phyloP scores from a whole-genome alignment of 2,797 vertebrate species.

The Rhinophrynus dorsalis region DNA sequence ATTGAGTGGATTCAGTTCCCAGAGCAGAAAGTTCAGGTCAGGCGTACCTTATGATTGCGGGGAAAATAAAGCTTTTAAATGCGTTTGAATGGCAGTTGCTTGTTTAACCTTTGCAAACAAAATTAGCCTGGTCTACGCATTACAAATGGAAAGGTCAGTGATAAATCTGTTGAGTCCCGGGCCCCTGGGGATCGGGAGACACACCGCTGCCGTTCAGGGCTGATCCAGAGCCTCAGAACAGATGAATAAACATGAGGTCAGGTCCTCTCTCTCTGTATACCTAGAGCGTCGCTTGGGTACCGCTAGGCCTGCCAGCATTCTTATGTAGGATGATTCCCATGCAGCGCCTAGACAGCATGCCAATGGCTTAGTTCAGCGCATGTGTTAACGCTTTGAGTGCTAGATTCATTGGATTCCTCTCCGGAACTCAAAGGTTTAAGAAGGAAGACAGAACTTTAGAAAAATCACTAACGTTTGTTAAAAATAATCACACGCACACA shows the following conservation, averaged over 20 bases:
- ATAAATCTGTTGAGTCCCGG: conserved; percentile 21
- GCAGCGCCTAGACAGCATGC: too few species aligned
- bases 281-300: conserved; percentile 36
- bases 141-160: conserved; percentile 41
- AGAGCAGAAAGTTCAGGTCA: too few species aligned
- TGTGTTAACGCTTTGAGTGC: too few species aligned
- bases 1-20: too few species aligned
- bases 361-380: too few species aligned
- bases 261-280: conserved; percentile 30
- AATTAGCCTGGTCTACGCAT: neutral
- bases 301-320: neutral
- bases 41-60: too few species aligned
- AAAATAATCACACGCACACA: too few species aligned
- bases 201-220: conserved; percentile 37
- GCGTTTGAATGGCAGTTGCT: conserved; percentile 6
- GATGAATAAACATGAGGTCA: conserved; percentile 53
- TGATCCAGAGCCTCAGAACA: conserved; percentile 2
- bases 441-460: too few species aligned
- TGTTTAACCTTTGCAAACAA: neutral
- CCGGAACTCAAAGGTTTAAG: too few species aligned
- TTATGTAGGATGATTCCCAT: too few species aligned
- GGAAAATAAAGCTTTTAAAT: neutral
- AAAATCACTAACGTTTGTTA: too few species aligned
- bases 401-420: too few species aligned
- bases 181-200: conserved; percentile 24